These are phyloP conservation scores for Thyatira batis DNA, from an alignment of 2,888 invertebrate species.

Conservation along the genomic window DNA sequence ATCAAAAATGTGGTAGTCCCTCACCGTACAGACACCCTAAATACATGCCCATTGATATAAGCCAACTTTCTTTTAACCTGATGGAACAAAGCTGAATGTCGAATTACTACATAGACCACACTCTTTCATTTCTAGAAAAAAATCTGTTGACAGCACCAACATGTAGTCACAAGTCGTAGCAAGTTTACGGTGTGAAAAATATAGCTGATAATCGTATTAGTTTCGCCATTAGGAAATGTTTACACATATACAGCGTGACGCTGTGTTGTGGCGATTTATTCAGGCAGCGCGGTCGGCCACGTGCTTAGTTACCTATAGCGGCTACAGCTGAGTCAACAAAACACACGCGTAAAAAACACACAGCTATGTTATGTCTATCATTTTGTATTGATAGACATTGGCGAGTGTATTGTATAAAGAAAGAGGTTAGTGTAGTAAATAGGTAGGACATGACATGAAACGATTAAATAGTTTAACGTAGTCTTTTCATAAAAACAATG, in stretches of 20 bases:
- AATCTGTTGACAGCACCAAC: not conserved
- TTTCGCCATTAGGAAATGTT: conserved; percentile 30
- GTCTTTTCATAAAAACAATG: too few relatives aligned
- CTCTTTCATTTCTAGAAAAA: not conserved
- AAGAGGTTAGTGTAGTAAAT: too few relatives aligned
- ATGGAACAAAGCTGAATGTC: too few relatives aligned
- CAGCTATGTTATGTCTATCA: not conserved
- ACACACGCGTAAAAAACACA: conserved; percentile 22
- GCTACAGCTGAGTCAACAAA: conserved; percentile 48
- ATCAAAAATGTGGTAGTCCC: too few relatives aligned
- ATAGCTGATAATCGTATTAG: conserved; percentile 16
- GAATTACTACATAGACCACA: too few relatives aligned
- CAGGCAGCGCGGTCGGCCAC: conserved; percentile 40
- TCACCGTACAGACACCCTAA: too few relatives aligned
- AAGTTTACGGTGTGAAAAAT: conserved; percentile 2
- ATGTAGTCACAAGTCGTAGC: not conserved
- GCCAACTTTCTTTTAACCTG: too few relatives aligned
- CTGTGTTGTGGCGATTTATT: conserved; percentile 27
- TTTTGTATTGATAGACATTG: not conserved
- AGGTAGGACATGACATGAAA: too few relatives aligned
- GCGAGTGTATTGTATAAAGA: too few relatives aligned
- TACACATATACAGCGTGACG: conserved; percentile 25
- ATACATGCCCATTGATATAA: too few relatives aligned
- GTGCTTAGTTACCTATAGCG: conserved; percentile 41
- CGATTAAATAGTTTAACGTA: too few relatives aligned